Percentiles rank a stretch among this genome's conserved stretches.
These are phyloP conservation scores for Coecobrya sp. DNA, from an alignment of 2,888 invertebrate species.

Conservation along the genomic window DNA sequence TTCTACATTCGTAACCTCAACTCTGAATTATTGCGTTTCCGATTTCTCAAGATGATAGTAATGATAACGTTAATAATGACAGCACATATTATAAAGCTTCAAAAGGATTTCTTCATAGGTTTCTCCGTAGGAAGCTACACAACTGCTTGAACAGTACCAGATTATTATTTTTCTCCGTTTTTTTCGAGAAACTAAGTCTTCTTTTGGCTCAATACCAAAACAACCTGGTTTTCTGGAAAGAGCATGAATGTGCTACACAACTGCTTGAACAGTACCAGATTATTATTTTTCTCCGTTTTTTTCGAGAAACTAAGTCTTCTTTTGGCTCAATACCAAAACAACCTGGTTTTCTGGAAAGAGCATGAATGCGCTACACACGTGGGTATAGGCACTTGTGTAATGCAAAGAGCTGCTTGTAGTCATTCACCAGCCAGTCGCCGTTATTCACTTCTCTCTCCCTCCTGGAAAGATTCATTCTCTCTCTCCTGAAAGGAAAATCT, in stretches of 20 bases:
- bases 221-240: conserved; percentile 9
- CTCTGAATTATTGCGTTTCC: conserved; percentile 20
- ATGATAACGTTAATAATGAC: conserved; percentile 4
- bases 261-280: neutral
- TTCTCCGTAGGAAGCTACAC: neutral
- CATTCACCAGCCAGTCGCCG: neutral
- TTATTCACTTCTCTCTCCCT: neutral
- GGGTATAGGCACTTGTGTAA: neutral
- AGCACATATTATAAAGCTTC: neutral
- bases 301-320: neutral
- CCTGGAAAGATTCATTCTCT: conserved; percentile 15
- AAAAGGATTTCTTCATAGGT: neutral
- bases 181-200: neutral
- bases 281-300: neutral
- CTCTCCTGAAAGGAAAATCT: neutral
- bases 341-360: neutral
- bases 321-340: conserved; percentile 61
- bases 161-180: neutral
- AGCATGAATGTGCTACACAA: too few relatives aligned
- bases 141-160: neutral
- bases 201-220: conserved; percentile 61
- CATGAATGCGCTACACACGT: neutral
- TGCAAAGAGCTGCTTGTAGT: neutral
- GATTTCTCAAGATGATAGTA: neutral
- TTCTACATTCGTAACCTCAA: conserved; percentile 1